Evolutionary conservation across 2,888 invertebrate species (phyloP), one percentile per base, ranked within the genome.

Genomic region (Harpalus rufipes): DNA sequence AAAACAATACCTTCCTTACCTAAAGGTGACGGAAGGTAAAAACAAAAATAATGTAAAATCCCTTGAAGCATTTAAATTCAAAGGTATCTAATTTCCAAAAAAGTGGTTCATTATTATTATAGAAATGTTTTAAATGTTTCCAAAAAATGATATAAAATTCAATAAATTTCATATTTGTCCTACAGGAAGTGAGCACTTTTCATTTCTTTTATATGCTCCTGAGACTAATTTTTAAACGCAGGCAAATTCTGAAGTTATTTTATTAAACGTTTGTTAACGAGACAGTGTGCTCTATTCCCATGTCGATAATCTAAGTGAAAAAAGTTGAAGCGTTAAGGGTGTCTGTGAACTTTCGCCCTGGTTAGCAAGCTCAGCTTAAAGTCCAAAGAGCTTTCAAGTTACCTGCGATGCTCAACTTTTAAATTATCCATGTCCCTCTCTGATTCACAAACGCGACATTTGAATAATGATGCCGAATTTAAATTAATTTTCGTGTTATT

Each of bases 281-380:
- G 51, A 74, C 61, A 44, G 39, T 78, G 83, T 84, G 78, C 78
- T 78, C 68, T 65, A 84, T 84, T 84, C 84, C 84, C 84, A 51
- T 65, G 84, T 65, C 65, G 84, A 84, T 84, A 84, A 84, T 84
- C 63, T 78, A 61, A 76, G 18, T 81, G 76, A 83, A 78, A 84
- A 78, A 84, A 72, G 51, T 74, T 83, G 61, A 84, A 78, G 78
- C 56, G 51, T 74, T 83, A 41, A 56, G 59, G 61, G 83, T 74
- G 83, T 83, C 78, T 78, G 78, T 91, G 91, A 90, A 90, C 88
- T 89, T 90, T 89, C 91, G 91, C 90, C 91, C 91, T 90, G 91
- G 90, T 90, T 91, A 90, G 89, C 14, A 14, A 51, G 51, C 41
- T 25, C 72, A 56, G 39, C 44, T 44, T 14, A 21, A 18, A 14